Percentiles rank a stretch among this genome's conserved stretches.
These are phyloP conservation scores for Aphelenchoides besseyi DNA, from an alignment of 1,140 invertebrate species.

Conservation along the genomic window DNA sequence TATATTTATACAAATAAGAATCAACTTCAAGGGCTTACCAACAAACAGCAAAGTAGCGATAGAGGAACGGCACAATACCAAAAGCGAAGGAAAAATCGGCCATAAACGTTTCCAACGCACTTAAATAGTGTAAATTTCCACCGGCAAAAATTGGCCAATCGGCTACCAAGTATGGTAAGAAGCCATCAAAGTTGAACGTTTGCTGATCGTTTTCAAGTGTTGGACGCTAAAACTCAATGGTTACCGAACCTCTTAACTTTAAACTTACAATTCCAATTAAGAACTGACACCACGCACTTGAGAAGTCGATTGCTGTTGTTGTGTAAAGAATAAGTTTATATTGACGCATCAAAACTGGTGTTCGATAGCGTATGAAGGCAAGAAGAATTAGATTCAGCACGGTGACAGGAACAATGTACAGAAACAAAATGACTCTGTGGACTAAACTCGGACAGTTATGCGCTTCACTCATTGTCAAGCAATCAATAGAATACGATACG, in stretches of 20 bases:
- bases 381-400: background rate
- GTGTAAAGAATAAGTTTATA: background rate
- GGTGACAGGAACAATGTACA: background rate
- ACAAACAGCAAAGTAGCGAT: constrained; percentile 1
- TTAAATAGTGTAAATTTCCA: background rate
- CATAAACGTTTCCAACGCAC: background rate
- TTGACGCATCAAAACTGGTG: background rate
- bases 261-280: constrained; percentile 1
- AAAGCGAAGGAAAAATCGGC: background rate
- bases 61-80: background rate
- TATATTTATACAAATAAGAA: background rate
- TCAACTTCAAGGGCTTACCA: background rate
- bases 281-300: background rate
- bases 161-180: background rate
- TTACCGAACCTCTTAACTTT: too few relatives aligned
- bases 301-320: background rate
- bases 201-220: background rate
- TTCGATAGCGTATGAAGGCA: background rate
- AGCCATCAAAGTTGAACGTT: background rate
- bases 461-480: too few relatives aligned
- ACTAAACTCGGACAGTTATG: background rate
- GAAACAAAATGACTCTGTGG: background rate
- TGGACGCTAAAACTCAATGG: too few relatives aligned
- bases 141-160: background rate
- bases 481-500: too few relatives aligned